phyloP scores from a whole-genome alignment of 2,888 invertebrate species.

The Perithous albicinctus region DNA sequence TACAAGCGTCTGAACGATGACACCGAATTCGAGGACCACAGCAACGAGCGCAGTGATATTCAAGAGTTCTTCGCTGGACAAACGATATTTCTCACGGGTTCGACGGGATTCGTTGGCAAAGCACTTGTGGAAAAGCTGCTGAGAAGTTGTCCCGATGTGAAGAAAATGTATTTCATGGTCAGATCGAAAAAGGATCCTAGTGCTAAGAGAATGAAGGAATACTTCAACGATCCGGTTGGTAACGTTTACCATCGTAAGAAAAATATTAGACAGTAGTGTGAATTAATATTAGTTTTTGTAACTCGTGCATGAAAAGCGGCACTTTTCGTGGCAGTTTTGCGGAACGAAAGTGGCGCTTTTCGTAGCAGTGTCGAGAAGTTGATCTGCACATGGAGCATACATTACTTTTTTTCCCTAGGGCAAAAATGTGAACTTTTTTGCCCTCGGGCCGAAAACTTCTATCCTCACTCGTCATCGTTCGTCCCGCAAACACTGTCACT shows the following conservation, averaged over 20 bases:
- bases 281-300: constrained; percentile 1
- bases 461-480: too few species aligned
- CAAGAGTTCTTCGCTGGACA: constrained; percentile 73
- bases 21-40: constrained; percentile 51
- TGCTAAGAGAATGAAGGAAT: constrained; percentile 67
- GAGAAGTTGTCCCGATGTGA: constrained; percentile 71
- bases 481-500: too few species aligned
- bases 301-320: constrained; percentile 23
- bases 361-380: too few species aligned
- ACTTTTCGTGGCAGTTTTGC: too few species aligned
- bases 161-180: constrained; percentile 72
- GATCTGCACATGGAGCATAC: too few species aligned
- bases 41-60: constrained; percentile 70
- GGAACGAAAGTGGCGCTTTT: too few species aligned
- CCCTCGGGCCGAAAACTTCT: too few species aligned
- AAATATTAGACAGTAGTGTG: too few species aligned
- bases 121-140: constrained; percentile 75
- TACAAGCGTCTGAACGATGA: constrained; percentile 71
- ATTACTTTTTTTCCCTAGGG: too few species aligned
- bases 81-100: constrained; percentile 74
- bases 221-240: constrained; percentile 71
- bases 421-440: too few species aligned
- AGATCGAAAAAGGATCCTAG: constrained; percentile 53
- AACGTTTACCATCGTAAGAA: constrained; percentile 1
- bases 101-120: constrained; percentile 75